Base-by-base conservation (phyloP, 2,797 vertebrate species). In the Lophius americanus region DNA sequence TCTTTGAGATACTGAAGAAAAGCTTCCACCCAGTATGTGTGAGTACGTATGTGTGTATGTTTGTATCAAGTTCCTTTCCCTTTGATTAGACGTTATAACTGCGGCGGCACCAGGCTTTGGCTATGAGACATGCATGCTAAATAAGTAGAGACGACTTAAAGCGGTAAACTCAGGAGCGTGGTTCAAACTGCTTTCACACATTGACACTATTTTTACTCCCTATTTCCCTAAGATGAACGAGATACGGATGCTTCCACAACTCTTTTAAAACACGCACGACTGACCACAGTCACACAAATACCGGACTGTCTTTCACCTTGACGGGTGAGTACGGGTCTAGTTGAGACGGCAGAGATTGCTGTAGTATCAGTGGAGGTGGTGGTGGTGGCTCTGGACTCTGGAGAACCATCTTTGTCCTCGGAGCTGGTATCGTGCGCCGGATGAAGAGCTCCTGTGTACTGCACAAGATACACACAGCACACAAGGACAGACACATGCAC, bases 371-470 rank as follows among this genome's bases (percentile, higher is more conserved):
- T 86, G 58, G 23, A 23, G 23, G 83, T 79, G 52, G 74, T 85
- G 3, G 75, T 43, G 38, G 80, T 79, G 74, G 81, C 83, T 62
- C 69, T 79, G 0, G 79, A 80, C 59, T 86, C 91, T 2, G 77
- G 58, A 67, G 75, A 88, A 61, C 73, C 71, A 41, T 87, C 87
- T 76, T 89, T 87, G 80, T 94, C 95, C 73, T 87, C 93, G 84
- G 93, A 91, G 78, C 89, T 90, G 82, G 84, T 84, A 66, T 96
- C 94, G 54, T 95, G 94, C 76, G 93, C 82, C 2, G 65, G 73
- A 79, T 81, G 92, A 85, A 4, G 59, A 9, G 38, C 88, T 76
- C 82, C 89, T 71, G 72, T 78, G 57, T 93, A 94, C 95, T 96
- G 82, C 11, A 50, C 0, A 51, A 56, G 32, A 53, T 0, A 73